Evolutionary conservation across 2,797 vertebrate species (phyloP).

Genomic region (Oreochromis grahami): DNA sequence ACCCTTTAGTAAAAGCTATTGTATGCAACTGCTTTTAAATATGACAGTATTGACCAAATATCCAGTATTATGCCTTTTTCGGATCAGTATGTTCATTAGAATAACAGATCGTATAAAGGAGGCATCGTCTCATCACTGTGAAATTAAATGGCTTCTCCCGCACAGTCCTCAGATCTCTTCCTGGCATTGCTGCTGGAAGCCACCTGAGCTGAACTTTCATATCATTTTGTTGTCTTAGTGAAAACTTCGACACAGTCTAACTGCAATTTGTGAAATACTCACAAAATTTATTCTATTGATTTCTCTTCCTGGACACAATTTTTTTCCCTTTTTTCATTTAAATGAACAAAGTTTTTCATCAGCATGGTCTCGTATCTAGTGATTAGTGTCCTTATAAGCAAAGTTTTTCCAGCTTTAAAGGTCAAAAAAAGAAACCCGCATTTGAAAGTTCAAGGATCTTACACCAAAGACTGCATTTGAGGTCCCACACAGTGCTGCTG

Average conservation of each 20-base stretch:
- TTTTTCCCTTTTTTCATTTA: not conserved
- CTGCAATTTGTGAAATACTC: not conserved
- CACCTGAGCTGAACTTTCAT: not conserved
- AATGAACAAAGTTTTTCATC: not conserved
- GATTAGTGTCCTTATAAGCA: not conserved
- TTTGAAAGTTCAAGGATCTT: not conserved
- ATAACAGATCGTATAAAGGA: not conserved
- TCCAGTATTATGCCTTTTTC: not conserved
- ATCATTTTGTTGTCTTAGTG: not conserved
- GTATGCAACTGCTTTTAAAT: not conserved
- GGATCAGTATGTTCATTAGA: not conserved
- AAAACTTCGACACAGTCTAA: not conserved
- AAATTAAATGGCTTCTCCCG: not conserved
- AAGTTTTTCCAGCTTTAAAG: not conserved
- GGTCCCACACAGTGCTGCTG: fast-evolving
- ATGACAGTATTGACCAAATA: not conserved
- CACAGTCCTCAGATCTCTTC: not conserved
- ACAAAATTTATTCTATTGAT: not conserved
- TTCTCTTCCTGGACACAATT: not conserved
- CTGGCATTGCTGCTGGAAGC: not conserved
- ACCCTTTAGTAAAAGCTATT: not conserved
- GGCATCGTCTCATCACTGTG: not conserved
- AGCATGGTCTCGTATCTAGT: not conserved
- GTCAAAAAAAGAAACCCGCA: not conserved
- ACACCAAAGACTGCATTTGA: not conserved